Conservation (phyloP, 2,797 vertebrate species). For the Nyctalus aviator region DNA sequence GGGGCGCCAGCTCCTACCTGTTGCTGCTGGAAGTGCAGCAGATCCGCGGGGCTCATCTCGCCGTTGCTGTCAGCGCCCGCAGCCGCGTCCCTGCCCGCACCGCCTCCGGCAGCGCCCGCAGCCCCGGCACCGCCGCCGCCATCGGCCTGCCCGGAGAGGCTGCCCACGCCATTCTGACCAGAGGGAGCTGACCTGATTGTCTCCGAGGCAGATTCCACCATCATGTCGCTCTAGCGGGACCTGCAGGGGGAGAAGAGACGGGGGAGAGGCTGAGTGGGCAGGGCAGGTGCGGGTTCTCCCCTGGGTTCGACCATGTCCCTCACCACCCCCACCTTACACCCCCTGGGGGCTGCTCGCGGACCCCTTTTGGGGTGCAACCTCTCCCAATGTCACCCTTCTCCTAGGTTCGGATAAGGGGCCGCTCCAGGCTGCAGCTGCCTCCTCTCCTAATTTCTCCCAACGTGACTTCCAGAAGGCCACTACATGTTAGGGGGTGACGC, state of each 20-base stretch:
- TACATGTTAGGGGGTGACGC: background rate
- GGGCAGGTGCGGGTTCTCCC: background rate
- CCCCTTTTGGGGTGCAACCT: background rate
- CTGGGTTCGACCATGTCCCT: background rate
- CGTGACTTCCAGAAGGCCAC: background rate
- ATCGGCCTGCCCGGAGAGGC: slow-evolving; percentile 96
- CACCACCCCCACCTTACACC: background rate
- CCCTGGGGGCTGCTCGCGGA: background rate
- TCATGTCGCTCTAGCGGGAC: slow-evolving; percentile 94
- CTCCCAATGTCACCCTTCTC: background rate
- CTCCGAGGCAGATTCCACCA: slow-evolving; percentile 99
- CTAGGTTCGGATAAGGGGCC: background rate
- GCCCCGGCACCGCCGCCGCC: slow-evolving; percentile 88
- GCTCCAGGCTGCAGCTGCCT: background rate
- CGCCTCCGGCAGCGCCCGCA: slow-evolving; percentile 87
- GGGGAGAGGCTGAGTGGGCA: slow-evolving; percentile 48
- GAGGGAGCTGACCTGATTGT: slow-evolving; percentile 98
- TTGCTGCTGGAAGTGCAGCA: slow-evolving; percentile 99
- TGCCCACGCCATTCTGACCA: slow-evolving; percentile 97
- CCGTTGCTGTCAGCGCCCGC: slow-evolving; percentile 95
- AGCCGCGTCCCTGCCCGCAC: slow-evolving; percentile 90
- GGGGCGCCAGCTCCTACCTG: slow-evolving; percentile 89
- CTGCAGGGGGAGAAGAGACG: slow-evolving; percentile 74
- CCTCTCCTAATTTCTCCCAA: background rate
- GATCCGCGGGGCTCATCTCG: slow-evolving; percentile 96